Conservation (phyloP, 2,797 vertebrate species). For the Novumbra hubbsi region DNA sequence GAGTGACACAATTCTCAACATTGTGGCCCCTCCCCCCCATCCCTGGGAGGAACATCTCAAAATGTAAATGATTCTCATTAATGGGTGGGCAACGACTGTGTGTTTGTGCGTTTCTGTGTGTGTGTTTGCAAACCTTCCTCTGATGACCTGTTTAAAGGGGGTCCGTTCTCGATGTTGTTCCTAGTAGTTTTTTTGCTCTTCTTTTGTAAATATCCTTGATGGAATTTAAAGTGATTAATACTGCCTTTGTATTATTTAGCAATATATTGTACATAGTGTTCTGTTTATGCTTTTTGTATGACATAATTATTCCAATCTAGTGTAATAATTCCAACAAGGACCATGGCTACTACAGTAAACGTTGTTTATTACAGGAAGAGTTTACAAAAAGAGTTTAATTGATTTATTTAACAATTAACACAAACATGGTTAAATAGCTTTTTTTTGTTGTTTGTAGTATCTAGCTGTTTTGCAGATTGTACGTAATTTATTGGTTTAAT, state of each 20-base stretch:
- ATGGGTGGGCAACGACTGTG: constrained; percentile 55
- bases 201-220: constrained; percentile 87
- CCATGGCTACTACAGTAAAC: constrained; percentile 72
- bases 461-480: constrained; percentile 94
- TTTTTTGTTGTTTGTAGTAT: constrained; percentile 78
- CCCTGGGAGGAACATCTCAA: constrained; percentile 71
- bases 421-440: constrained; percentile 55
- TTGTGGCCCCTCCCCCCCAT: constrained; percentile 69
- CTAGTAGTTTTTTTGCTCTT: constrained; percentile 69
- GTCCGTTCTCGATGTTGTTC: constrained; percentile 60
- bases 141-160: constrained; percentile 73
- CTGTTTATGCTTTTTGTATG: constrained; percentile 92
- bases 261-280: constrained; percentile 99
- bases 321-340: constrained; percentile 89
- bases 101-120: constrained; percentile 32
- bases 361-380: no score
- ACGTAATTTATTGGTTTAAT: constrained; percentile 99
- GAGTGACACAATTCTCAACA: constrained; percentile 79
- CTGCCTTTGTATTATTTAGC: constrained; percentile 99
- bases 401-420: constrained; percentile 41
- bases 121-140: constrained; percentile 53
- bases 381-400: constrained; percentile 36
- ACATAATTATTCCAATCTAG: constrained; percentile 89
- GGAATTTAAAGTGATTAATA: constrained; percentile 83
- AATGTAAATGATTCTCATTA: constrained; percentile 78